Evolutionary conservation across 2,113 vertebrate genomes (phyloP), one percentile per base, ranked within the genome.

Genomic region (Acanthochromis polyacanthus): DNA sequence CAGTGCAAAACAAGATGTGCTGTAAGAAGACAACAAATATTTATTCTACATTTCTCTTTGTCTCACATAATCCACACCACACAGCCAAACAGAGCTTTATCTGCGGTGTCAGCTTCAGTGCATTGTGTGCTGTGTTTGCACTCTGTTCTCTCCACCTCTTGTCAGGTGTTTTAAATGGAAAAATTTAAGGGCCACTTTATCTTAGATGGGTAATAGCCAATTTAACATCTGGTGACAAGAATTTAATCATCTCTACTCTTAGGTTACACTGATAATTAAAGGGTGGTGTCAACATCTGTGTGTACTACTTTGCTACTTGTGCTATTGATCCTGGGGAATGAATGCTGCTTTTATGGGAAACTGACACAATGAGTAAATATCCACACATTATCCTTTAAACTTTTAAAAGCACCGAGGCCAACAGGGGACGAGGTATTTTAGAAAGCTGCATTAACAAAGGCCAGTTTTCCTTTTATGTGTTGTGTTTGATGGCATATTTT

Each of bases 311-410:
- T 60, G 75, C 53, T 68, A 58, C 74, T 82, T 83, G 74, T 81
- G 79, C 66, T 83, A 92, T 93, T 51, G 87, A 92, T 92, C 83
- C 48, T 5, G 48, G 23, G 62, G 36, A 83, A 82, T 73, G 46
- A 84, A 87, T 69, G 84, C 78, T 61, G 80, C 79, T 90, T 92
- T 92, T 91, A 91, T 77, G 73, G 79, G 78, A 91, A 89, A 84
- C 67, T 91, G 91, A 92, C 87, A 89, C 76, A 80, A 79, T 79
- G 85, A 93, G 91, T 89, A 91, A 89, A 89, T 83, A 91, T 89
- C 78, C 76, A 85, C 75, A 81, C 69, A 75, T 72, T 81, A 77
- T 84, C 71, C 79, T 78, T 80, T 81, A 82, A 75, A 77, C 61
- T 59, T 80, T 82, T 89, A 86, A 86, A 91, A 90, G 84, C 85